Conservation (phyloP, 1,140 invertebrate species). For the Centruroides vittatus region DNA sequence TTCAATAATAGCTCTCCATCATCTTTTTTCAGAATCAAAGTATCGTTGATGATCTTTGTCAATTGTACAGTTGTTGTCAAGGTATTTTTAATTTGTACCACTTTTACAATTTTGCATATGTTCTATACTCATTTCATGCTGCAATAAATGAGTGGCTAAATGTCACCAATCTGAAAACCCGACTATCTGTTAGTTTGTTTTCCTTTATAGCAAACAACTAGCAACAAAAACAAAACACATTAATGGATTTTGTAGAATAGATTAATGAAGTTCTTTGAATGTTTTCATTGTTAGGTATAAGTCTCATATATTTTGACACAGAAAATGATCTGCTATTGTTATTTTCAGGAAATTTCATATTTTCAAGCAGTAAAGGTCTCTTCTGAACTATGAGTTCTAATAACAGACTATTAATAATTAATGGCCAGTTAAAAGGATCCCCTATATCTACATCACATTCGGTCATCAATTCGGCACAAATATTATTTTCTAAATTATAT, state of each 20-base stretch:
- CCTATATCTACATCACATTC: too few species aligned
- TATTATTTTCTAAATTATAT: too few species aligned
- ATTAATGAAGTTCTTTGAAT: not conserved
- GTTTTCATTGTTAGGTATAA: not conserved
- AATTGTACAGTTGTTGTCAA: not conserved
- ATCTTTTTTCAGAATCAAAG: not conserved
- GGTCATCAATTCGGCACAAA: too few species aligned
- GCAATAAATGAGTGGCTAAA: not conserved
- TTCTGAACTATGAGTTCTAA: too few species aligned
- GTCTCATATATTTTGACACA: not conserved
- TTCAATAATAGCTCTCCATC: not conserved
- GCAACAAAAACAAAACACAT: not conserved
- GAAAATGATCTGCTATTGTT: not conserved
- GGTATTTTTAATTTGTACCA: not conserved
- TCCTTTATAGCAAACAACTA: not conserved
- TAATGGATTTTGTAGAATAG: not conserved
- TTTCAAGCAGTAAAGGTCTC: too few species aligned
- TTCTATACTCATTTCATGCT: not conserved
- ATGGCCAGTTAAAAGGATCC: too few species aligned
- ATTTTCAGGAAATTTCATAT: not conserved
- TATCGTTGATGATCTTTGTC: not conserved
- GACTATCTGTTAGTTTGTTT: not conserved
- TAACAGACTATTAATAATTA: too few species aligned
- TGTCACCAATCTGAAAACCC: not conserved
- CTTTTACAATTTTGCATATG: not conserved